Conservation (phyloP, 2,888 invertebrate species). For the Agonopterix alstromeriana region DNA sequence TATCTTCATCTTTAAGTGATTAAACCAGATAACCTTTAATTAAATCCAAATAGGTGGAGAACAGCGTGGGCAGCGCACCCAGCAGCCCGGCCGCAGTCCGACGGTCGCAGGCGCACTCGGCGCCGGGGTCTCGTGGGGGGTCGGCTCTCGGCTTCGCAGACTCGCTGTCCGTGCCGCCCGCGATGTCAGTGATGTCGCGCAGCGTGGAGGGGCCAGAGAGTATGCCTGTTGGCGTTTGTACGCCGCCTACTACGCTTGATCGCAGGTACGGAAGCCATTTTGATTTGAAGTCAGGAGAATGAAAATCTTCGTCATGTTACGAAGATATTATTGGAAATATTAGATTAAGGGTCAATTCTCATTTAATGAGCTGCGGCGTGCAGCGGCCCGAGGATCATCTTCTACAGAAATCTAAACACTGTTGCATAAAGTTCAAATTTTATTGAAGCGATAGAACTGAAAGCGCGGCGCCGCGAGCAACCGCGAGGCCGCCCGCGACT, state of each 20-base stretch:
- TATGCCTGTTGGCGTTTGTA: constrained; percentile 40
- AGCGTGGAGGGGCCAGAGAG: constrained; percentile 75
- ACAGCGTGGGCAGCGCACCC: constrained; percentile 79
- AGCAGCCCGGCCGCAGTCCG: constrained; percentile 61
- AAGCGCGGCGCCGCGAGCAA: no score
- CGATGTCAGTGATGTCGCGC: constrained; percentile 63
- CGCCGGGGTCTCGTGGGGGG: constrained; percentile 63
- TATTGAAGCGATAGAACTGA: no score
- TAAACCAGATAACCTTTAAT: not conserved
- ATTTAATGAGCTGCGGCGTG: no score
- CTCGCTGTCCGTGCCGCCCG: constrained; percentile 36
- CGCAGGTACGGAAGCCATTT: constrained; percentile 53
- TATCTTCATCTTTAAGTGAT: no score
- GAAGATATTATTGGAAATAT: no score
- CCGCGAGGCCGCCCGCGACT: no score
- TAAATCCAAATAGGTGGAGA: constrained; percentile 57
- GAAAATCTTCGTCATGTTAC: not conserved
- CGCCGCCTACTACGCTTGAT: constrained; percentile 65
- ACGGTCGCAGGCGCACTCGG: constrained; percentile 42
- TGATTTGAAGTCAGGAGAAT: no score
- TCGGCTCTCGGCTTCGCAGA: constrained; percentile 60
- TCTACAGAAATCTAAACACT: no score
- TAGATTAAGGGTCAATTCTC: no score
- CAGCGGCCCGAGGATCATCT: no score
- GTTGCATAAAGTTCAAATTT: no score